These are phyloP conservation scores for Manduca sexta DNA, from an alignment of 1,140 invertebrate genomes.

Conservation along the genomic window DNA sequence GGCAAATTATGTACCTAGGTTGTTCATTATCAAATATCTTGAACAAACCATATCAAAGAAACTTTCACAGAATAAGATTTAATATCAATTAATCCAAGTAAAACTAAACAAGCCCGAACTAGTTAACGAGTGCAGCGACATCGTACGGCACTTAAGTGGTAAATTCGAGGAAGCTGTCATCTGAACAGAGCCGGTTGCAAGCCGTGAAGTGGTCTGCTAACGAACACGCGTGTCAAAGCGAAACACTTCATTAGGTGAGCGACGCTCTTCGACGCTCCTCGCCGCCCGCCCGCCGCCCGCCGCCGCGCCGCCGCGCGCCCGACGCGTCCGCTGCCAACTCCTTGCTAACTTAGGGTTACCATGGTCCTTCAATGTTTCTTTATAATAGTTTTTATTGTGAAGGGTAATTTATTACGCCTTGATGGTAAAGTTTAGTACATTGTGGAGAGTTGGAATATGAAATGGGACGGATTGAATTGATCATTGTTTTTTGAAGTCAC, in stretches of 20 bases:
- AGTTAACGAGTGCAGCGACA: slow-evolving; percentile 61
- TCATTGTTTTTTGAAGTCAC: too few species aligned
- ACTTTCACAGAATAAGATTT: not conserved
- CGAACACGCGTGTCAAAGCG: slow-evolving; percentile 71
- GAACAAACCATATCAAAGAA: not conserved
- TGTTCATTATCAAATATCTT: not conserved
- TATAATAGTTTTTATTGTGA: too few species aligned
- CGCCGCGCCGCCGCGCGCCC: slow-evolving; percentile 13
- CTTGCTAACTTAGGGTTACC: slow-evolving; percentile 28
- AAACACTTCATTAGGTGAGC: slow-evolving; percentile 72
- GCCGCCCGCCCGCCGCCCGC: slow-evolving; percentile 10
- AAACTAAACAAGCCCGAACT: slow-evolving; percentile 35
- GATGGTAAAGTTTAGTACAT: too few species aligned
- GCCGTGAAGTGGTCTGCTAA: slow-evolving; percentile 67
- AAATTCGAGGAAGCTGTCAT: slow-evolving; percentile 68
- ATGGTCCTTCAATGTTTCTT: not conserved
- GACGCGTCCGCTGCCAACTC: slow-evolving; percentile 26
- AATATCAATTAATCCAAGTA: not conserved
- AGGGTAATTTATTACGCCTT: too few species aligned
- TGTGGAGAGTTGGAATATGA: too few species aligned
- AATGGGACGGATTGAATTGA: too few species aligned
- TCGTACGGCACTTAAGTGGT: slow-evolving; percentile 67
- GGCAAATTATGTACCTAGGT: too few species aligned
- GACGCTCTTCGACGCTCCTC: slow-evolving; percentile 38
- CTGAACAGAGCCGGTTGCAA: slow-evolving; percentile 60